These are phyloP conservation scores for Sinocyclocheilus rhinocerous DNA, from an alignment of 2,113 vertebrate species.

Conservation along the genomic window DNA sequence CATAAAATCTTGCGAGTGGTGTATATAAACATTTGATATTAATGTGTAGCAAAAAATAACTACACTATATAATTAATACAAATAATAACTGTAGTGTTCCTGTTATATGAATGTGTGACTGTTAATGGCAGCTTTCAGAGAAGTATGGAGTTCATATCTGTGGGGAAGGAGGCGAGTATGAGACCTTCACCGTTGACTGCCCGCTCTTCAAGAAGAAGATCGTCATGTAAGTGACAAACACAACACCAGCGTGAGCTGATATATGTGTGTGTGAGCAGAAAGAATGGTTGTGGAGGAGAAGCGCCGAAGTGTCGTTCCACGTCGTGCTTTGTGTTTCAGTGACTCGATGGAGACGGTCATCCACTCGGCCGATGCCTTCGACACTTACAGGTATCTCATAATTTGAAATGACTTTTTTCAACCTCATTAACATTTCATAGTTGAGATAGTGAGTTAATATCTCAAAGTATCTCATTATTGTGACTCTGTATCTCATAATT, in stretches of 20 bases:
- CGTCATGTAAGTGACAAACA: slow-evolving; percentile 83
- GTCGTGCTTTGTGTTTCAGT: slow-evolving; percentile 72
- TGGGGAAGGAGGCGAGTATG: slow-evolving; percentile 97
- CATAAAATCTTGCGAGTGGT: too few species aligned
- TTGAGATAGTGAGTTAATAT: neutral
- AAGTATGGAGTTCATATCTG: slow-evolving; percentile 94
- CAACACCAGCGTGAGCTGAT: too few species aligned
- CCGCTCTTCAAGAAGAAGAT: slow-evolving; percentile 96
- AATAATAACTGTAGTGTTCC: too few species aligned
- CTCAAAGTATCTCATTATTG: neutral
- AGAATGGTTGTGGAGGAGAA: neutral
- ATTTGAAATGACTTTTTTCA: neutral
- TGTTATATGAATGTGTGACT: too few species aligned
- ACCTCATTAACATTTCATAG: neutral
- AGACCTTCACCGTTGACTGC: slow-evolving; percentile 95
- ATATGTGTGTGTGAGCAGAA: neutral
- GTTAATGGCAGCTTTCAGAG: slow-evolving; percentile 81
- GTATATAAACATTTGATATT: too few species aligned
- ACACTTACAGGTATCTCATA: neutral
- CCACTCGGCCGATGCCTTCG: slow-evolving; percentile 93
- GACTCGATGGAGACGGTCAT: slow-evolving; percentile 85
- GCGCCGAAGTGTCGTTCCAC: too few species aligned
- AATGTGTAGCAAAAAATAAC: too few species aligned
- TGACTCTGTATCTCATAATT: neutral
- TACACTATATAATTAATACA: too few species aligned